Evolutionary conservation across 2,797 vertebrate species (phyloP).

Genomic region (Peromyscus eremicus): DNA sequence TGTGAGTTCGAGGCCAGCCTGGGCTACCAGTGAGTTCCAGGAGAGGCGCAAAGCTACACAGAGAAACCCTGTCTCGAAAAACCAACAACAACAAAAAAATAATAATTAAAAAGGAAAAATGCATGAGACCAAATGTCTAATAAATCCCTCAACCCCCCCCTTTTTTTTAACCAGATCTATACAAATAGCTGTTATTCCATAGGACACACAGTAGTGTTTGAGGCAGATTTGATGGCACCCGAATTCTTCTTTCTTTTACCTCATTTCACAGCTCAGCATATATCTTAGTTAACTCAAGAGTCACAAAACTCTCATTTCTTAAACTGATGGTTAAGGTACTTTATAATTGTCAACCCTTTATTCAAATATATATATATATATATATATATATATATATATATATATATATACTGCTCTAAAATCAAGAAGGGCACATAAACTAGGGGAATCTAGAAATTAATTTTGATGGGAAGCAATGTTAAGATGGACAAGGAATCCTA

Average conservation of each 20-base stretch:
- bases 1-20: no score
- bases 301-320: not conserved
- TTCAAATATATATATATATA: not conserved
- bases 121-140: not conserved
- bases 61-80: no score
- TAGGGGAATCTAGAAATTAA: not conserved
- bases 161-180: not conserved
- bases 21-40: no score
- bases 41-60: no score
- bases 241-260: not conserved
- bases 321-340: not conserved
- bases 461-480: not conserved
- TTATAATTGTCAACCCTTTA: not conserved
- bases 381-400: not conserved
- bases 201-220: not conserved
- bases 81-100: no score
- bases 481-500: not conserved
- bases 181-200: not conserved
- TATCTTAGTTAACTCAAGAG: not conserved
- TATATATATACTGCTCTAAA: not conserved
- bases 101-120: not conserved
- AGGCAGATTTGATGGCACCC: not conserved
- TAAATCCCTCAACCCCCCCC: not conserved
- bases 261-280: not conserved
- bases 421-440: not conserved